These are phyloP conservation scores for Argyresthia albistria DNA, from an alignment of 2,888 invertebrate genomes.

Conservation along the genomic window DNA sequence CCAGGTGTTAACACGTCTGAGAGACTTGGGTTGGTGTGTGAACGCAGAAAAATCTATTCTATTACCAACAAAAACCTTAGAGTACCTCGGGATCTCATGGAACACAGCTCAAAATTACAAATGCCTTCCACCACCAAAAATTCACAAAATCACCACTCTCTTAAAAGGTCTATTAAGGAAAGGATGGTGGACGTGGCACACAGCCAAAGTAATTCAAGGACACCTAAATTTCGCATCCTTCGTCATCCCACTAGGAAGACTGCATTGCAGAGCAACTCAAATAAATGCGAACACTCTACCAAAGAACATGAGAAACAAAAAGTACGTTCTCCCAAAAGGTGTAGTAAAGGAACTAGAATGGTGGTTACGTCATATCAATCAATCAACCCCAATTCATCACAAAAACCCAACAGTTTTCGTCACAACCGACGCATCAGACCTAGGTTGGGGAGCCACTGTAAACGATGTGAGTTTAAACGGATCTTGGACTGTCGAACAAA, in stretches of 20 bases:
- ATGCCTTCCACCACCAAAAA: background rate
- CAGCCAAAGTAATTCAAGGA: no score
- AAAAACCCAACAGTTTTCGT: background rate
- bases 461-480: no score
- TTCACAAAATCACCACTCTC: no score
- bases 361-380: no score
- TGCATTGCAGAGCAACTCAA: background rate
- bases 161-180: background rate
- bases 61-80: background rate
- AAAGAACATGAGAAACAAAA: background rate
- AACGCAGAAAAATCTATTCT: background rate
- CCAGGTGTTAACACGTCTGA: background rate
- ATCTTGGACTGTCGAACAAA: no score
- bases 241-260: no score
- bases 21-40: conserved; percentile 1
- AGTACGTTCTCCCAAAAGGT: no score
- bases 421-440: no score
- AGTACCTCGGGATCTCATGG: conserved; percentile 3
- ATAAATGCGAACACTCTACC: background rate
- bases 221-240: no score
- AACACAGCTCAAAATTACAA: background rate
- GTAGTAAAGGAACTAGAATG: no score
- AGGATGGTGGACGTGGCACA: no score
- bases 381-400: background rate
- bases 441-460: no score